Evolutionary conservation across 2,797 vertebrate genomes (phyloP), one percentile per base, ranked within the genome.

Genomic region (Paramormyrops hopkinsi): DNA sequence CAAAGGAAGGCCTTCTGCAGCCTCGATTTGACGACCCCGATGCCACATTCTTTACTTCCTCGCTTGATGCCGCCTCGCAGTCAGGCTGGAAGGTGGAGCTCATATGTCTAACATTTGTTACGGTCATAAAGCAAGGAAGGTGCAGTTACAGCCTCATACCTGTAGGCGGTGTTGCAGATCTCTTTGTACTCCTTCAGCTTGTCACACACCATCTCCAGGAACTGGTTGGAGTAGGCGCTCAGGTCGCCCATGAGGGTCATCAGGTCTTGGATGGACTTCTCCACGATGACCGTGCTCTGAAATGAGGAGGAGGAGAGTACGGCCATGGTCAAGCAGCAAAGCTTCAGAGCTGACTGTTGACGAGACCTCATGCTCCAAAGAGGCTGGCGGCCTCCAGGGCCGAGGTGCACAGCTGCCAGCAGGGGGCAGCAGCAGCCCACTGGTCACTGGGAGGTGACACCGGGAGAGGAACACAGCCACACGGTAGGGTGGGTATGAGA

Each of bases 101-200:
- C 79, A 22, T 48, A n/a, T 22, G 4, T 3, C 7, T 5, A 37
- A 46, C 6, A 51, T 54, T 25, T 3, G 12, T 22, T 33, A 53
- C 1, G 4, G 33, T 62, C 8, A 56, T 5, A 37, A 62, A 62
- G 4, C 33, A 65, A n/a, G 12, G 29, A n/a, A 3, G 17, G 83
- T 41, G 46, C 29, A 76, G 56, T 14, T 65, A 48, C 56, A 5
- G 22, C 1, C 8, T n/a, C 46, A 92, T 95, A 99, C 98, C 98
- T 99, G 97, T 99, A 99, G 87, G 97, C 97, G 0, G 95, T 91
- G 89, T 95, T 96, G 94, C 98, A 99, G 92, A 97, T 98, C 89
- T 98, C 97, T 93, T 97, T 99, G 95, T 99, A 99, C 88, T 99
- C 98, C 91, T 99, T 98, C 0, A 99, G 98, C 88, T 99, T 99